Base-by-base conservation (phyloP, 2,888 invertebrate species). In the Dusona sp. region DNA sequence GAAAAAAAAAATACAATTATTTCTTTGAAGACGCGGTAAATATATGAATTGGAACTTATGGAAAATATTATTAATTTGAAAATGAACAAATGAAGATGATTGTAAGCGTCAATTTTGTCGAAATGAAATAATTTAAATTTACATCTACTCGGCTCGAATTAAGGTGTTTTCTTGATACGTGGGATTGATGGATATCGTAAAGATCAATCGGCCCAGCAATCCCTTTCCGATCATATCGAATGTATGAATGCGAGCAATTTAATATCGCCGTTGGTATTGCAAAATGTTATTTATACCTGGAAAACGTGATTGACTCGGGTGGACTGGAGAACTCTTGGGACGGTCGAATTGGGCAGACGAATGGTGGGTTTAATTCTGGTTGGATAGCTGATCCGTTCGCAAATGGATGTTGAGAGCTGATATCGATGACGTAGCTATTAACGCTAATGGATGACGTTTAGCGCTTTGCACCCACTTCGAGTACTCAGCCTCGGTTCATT, bases 381-480 rank as follows among this genome's bases (percentile, higher is more conserved):
- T 51, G 78, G 83, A 80, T 73, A 67, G 72, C 42, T 38, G 22
- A 36, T 22, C 19, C 74, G 29, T 38, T 51, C 65, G 80, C 72
- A 73, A 87, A 86, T 84, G 67, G 54, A 54, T 67, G 68, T 84
- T 83, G 78, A 70, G 82, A 45, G 83, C 72, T 85, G 70, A 85
- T 89, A 89, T 90, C 88, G 88, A 89, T 90, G 88, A 86, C 83
- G 87, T 83, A 78, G 88, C 89, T 88, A 89, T 90, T 90, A 89
- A 86, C 88, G 88, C 88, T 90, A 91, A 91, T 89, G 89, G 90
- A 84, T 74, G 72, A 79, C 85, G 72, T 79, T 89, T 78, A 82
- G 78, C 73, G 77, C 67, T 70, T 73, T 38, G 22, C 65, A 72
- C 70, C 78, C 61, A 16, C 70, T 79, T n/a, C 42, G 25, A 54